Percentiles rank a stretch among this genome's conserved stretches.
These are phyloP conservation scores for Rhagoletis pomonella DNA, from an alignment of 1,140 invertebrate genomes.

Conservation along the genomic window DNA sequence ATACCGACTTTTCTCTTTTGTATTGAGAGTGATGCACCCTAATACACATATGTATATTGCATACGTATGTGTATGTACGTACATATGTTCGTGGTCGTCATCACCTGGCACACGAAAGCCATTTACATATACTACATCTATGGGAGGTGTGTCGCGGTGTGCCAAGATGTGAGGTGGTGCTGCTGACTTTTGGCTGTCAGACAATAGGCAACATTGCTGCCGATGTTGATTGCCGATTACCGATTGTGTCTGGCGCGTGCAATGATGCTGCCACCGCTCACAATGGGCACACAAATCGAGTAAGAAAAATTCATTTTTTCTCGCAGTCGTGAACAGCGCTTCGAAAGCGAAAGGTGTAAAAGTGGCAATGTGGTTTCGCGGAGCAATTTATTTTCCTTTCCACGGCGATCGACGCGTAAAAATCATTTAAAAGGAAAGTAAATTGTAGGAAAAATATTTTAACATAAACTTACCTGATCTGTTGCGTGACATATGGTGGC, in stretches of 20 bases:
- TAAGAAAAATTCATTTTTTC: slow-evolving; percentile 34
- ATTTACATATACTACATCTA: too few relatives aligned
- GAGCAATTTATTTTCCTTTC: background rate
- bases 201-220: slow-evolving; percentile 14
- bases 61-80: too few relatives aligned
- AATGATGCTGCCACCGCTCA: background rate
- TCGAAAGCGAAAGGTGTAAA: slow-evolving; percentile 23
- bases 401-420: background rate
- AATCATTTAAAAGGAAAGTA: background rate
- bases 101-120: slow-evolving; percentile 19
- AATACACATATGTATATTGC: too few relatives aligned
- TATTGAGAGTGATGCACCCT: too few relatives aligned
- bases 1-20: too few relatives aligned
- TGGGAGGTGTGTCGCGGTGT: slow-evolving; percentile 30
- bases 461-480: background rate
- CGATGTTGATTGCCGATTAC: slow-evolving; percentile 6
- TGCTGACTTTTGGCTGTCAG: background rate
- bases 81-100: background rate
- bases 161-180: background rate
- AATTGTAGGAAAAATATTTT: background rate
- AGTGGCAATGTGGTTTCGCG: background rate
- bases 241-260: background rate
- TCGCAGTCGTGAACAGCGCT: background rate
- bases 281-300: background rate
- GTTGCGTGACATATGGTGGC: background rate